Conservation (phyloP, 2,797 vertebrate species). For the Sebastes itinus region DNA sequence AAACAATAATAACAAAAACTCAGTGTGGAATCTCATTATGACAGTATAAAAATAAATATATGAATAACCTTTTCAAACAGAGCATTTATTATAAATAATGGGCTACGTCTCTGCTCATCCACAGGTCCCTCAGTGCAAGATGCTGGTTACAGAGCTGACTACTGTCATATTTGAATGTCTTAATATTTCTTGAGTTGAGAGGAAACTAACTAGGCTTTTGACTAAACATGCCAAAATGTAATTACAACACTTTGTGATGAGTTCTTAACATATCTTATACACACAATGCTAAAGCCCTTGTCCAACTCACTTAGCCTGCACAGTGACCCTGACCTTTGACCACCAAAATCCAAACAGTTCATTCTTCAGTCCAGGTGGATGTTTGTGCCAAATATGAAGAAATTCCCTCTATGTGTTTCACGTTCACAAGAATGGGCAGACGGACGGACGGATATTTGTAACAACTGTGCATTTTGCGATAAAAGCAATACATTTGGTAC, state of each 20-base stretch:
- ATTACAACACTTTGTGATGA: background rate
- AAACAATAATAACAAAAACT: background rate
- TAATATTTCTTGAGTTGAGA: background rate
- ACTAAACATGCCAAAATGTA: background rate
- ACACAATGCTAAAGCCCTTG: background rate
- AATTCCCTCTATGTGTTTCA: too few species aligned
- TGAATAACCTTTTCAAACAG: background rate
- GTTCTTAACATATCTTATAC: background rate
- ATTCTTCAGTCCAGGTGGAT: too few species aligned
- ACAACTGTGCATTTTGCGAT: too few species aligned
- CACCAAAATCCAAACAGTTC: too few species aligned
- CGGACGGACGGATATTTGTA: too few species aligned
- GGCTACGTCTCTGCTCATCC: background rate
- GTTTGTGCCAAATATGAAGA: too few species aligned
- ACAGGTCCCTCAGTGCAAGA: background rate
- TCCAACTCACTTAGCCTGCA: background rate
- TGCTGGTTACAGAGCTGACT: background rate
- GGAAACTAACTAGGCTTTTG: background rate
- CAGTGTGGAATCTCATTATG: background rate
- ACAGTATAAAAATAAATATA: background rate
- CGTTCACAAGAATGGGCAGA: too few species aligned
- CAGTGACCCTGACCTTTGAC: too few species aligned
- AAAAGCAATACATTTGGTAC: too few species aligned
- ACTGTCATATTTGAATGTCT: background rate
- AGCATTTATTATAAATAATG: background rate